Base-by-base conservation (phyloP, 30 jellyfish, hydroid and myxozoan genomes). In the Mastigias papua region DNA sequence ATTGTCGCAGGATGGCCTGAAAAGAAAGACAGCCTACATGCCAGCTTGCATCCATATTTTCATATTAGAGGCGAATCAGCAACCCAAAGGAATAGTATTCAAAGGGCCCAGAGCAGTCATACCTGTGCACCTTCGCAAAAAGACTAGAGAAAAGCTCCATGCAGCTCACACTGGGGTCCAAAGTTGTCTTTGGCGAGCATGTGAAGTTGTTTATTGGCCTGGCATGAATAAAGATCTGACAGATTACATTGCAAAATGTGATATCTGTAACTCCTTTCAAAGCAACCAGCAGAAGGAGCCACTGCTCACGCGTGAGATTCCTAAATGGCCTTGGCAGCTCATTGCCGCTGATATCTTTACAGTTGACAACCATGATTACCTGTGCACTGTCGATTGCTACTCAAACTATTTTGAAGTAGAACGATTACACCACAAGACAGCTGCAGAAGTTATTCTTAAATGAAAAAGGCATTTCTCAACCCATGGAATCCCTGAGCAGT, bases 151-250 rank as follows among this genome's bases (percentile, higher is more conserved):
- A 19, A 65, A 65, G 28, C 76, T 65, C 9, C 76, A 65, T 65
- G 76, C 23, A 25, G 22, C 76, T 15, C 76, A 65, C 76, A 65
- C 50, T 26, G 76, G 46, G 23, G 23, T 21, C 3, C 76, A 65
- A 46, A 65, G 76, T 26, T 65, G 76, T 13, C 72, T 60, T 42
- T 42, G 54, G 48, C 37, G 84, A 81, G 84, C 76, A 1, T 23
- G 84, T 35, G 91, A 63, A 34, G 74, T 66, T 17, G 84, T 81
- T n/a, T 64, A 81, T 34, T 81, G 91, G 91, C 84, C 91, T n/a
- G 76, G 54, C 13, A 42, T 42, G 54, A 42, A 42, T 42, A 42
- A 42, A 42, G 91, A 81, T 16, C 82, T 81, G 72, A 64, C 77
- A 1, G 89, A 50, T 70, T 49, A 42, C 67, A 62, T 77, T 37